A percentile compares a stretch with the other conserved stretches of the same genome.
phyloP scores from a whole-genome alignment of 2,888 invertebrate species.

The Ophion obscuratus region DNA sequence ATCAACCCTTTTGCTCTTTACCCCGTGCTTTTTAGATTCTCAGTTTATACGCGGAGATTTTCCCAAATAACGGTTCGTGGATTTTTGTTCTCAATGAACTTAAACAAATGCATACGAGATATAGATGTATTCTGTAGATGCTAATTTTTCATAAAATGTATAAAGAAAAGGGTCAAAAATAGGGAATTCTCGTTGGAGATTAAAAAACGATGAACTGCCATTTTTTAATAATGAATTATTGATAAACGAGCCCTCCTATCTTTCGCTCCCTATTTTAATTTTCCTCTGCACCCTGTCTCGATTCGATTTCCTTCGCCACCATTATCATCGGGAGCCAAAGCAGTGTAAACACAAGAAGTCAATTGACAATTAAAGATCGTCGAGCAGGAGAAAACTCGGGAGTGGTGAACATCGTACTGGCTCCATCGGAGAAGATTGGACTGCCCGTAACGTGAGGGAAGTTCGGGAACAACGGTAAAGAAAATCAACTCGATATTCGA shows the following conservation, averaged over 20 bases:
- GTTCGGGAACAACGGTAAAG: constrained; percentile 13
- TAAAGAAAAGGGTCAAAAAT: too few relatives aligned
- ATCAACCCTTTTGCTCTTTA: not conserved
- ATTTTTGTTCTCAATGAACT: too few relatives aligned
- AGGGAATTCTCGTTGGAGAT: too few relatives aligned
- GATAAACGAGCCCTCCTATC: too few relatives aligned
- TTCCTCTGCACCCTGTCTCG: not conserved
- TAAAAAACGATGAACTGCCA: not conserved
- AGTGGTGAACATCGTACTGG: constrained; percentile 19
- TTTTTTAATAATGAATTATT: too few relatives aligned
- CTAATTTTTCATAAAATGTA: too few relatives aligned
- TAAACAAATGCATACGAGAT: too few relatives aligned
- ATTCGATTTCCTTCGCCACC: not conserved
- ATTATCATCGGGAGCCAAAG: constrained; percentile 1
- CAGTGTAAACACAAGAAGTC: not conserved
- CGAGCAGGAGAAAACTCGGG: constrained; percentile 19
- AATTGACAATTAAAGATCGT: constrained; percentile 30
- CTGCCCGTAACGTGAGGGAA: constrained; percentile 16
- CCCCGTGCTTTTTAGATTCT: not conserved
- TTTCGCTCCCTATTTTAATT: not conserved
- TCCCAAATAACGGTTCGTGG: too few relatives aligned
- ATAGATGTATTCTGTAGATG: too few relatives aligned
- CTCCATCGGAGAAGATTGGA: constrained; percentile 32
- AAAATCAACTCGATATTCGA: constrained; percentile 47
- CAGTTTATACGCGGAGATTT: not conserved